phyloP scores from a whole-genome alignment of 2,797 vertebrate species.

The Thamnophis elegans region DNA sequence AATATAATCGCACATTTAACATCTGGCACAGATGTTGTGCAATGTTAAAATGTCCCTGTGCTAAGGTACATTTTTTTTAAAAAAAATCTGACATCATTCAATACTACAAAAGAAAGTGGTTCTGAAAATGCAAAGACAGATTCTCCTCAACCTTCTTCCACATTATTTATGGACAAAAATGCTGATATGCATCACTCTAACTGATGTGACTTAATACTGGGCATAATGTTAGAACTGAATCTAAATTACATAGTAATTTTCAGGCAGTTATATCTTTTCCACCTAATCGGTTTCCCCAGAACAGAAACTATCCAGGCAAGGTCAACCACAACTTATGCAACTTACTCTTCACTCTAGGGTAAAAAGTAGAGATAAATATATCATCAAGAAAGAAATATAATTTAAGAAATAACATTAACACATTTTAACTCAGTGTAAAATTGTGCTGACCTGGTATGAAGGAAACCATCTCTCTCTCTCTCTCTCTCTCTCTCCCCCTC shows the following conservation, averaged over 20 bases:
- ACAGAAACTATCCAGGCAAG: not conserved
- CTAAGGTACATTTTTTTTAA: constrained; percentile 71
- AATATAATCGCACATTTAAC: constrained; percentile 72
- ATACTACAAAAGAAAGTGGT: constrained; percentile 53
- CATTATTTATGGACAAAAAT: not conserved
- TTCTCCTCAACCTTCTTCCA: not conserved
- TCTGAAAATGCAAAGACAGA: constrained; percentile 6
- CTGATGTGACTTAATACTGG: no score
- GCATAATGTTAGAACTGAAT: not conserved
- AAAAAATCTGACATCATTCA: constrained; percentile 37
- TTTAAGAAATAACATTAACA: not conserved
- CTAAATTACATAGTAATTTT: not conserved
- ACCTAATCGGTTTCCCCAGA: not conserved
- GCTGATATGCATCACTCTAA: not conserved
- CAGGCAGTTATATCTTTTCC: not conserved
- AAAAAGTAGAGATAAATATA: not conserved
- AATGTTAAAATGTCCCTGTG: constrained; percentile 70
- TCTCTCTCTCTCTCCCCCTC: no score
- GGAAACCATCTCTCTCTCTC: not conserved
- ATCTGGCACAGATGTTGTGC: constrained; percentile 75
- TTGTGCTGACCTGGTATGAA: not conserved
- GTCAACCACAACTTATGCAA: not conserved
- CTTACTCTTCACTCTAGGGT: not conserved
- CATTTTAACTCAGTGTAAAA: not conserved
- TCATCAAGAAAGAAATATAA: not conserved